Evolutionary conservation across 2,888 invertebrate genomes (phyloP), one percentile per base, ranked within the genome.

Genomic region (Boloria selene): DNA sequence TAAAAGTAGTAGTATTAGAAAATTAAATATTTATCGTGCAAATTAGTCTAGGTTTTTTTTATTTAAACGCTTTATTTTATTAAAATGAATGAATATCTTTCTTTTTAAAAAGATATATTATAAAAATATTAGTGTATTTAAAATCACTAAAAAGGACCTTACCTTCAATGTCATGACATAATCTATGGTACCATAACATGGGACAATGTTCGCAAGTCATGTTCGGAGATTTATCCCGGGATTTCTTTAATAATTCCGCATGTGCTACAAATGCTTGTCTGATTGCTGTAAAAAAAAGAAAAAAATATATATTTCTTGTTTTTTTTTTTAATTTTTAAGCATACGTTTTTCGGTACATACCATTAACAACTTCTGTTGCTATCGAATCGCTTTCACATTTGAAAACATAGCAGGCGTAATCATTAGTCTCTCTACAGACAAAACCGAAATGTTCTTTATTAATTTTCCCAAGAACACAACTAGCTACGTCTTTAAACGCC

Each of bases 171-270:
- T 98, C 97, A 63, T 95, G 94, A 77, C 97, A 97, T 0, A 99
- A 92, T 77, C 96, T 95, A 79, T 98, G 97, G 84, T 97, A 98
- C 97, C 98, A 98, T 63, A 98, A 93, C 96, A 98, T 97, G 0
- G 98, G 98, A 77, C 98, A 99, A 78, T 97, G 97, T 71, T 98
- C 98, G 83, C 98, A 99, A 0, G 96, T 96, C 79, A 96, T 94
- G 65, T 96, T 94, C 0, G 95, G 93, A 0, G 94, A 95, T 75
- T 94, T 93, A 74, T 95, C 93, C 74, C 93, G 81, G 56, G 95
- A 93, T 74, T 93, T 93, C 85, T 92, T 92, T 18, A 92, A 71
- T 0, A 90, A 70, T 6, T 93, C 93, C 0, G 92, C 88, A 51
- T 94, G 94, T 0, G 94, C 93, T 16, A 94, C 88, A 77, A 95